phyloP scores from a whole-genome alignment of 1,140 invertebrate genomes.

The Diabrotica undecimpunctata region DNA sequence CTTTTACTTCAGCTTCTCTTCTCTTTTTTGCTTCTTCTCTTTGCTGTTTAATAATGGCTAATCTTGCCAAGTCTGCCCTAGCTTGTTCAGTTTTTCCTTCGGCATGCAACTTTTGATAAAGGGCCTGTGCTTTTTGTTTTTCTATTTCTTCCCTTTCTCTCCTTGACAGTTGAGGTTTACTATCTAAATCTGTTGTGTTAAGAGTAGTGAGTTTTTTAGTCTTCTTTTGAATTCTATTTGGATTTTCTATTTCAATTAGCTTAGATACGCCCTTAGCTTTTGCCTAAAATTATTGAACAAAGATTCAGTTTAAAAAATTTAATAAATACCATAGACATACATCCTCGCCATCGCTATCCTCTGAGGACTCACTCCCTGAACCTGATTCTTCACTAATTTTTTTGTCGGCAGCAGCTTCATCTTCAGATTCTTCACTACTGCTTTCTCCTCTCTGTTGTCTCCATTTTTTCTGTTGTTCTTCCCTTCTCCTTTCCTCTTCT shows the following conservation, averaged over 20 bases:
- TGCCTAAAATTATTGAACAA: slow-evolving; percentile 13
- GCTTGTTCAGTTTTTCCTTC: slow-evolving; percentile 95
- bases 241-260: slow-evolving; percentile 47
- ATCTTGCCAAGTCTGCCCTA: slow-evolving; percentile 84
- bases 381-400: slow-evolving; percentile 50
- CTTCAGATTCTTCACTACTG: slow-evolving; percentile 38
- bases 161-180: slow-evolving; percentile 74
- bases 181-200: slow-evolving; percentile 52
- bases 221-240: slow-evolving; percentile 87
- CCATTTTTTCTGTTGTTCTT: slow-evolving; percentile 66
- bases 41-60: slow-evolving; percentile 89
- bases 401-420: slow-evolving; percentile 44
- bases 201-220: slow-evolving; percentile 77
- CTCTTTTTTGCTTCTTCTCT: slow-evolving; percentile 89
- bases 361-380: slow-evolving; percentile 29
- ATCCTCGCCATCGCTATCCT: slow-evolving; percentile 34
- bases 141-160: slow-evolving; percentile 88
- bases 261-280: slow-evolving; percentile 34
- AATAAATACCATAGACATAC: slow-evolving; percentile 13
- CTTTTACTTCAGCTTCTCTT: slow-evolving; percentile 80
- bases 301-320: not conserved
- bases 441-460: slow-evolving; percentile 52
- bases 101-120: slow-evolving; percentile 89
- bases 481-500: slow-evolving; percentile 78
- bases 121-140: slow-evolving; percentile 78